Conservation (phyloP, 1,140 invertebrate species). For the Camponotus floridanus region DNA sequence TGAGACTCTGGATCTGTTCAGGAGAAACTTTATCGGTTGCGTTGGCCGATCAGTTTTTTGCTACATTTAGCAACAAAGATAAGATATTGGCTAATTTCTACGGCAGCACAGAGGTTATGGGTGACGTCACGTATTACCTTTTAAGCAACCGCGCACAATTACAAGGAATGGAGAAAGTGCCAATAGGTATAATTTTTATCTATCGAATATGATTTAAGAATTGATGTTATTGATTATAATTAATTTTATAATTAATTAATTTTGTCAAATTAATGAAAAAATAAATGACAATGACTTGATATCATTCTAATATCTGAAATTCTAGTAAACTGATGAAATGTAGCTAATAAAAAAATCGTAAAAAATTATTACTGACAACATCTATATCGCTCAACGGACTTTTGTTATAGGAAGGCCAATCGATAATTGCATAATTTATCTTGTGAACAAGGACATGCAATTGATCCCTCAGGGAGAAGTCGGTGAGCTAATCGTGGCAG, state of each 20-base stretch:
- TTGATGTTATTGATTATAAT: neutral
- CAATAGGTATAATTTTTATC: constrained; percentile 89
- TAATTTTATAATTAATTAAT: too few species aligned
- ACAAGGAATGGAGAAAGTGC: constrained; percentile 89
- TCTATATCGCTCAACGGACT: neutral
- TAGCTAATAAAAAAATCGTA: too few species aligned
- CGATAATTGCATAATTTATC: constrained; percentile 92
- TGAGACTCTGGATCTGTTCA: constrained; percentile 94
- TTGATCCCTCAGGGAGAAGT: constrained; percentile 90
- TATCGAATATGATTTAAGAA: neutral
- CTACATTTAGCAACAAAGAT: constrained; percentile 87
- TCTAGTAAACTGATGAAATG: too few species aligned
- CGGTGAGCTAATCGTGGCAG: constrained; percentile 93
- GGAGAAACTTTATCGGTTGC: constrained; percentile 91
- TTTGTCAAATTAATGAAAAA: too few species aligned
- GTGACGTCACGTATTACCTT: constrained; percentile 91
- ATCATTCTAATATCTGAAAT: too few species aligned
- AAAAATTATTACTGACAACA: neutral
- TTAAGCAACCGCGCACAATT: constrained; percentile 87
- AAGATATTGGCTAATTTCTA: constrained; percentile 94
- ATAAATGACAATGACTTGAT: too few species aligned
- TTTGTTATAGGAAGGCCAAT: constrained; percentile 88
- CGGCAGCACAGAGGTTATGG: constrained; percentile 95
- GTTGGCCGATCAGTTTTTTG: constrained; percentile 91
- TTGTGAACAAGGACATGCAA: constrained; percentile 91